phyloP scores from a whole-genome alignment of 2,797 vertebrate genomes.

The Sebastes glaucus region DNA sequence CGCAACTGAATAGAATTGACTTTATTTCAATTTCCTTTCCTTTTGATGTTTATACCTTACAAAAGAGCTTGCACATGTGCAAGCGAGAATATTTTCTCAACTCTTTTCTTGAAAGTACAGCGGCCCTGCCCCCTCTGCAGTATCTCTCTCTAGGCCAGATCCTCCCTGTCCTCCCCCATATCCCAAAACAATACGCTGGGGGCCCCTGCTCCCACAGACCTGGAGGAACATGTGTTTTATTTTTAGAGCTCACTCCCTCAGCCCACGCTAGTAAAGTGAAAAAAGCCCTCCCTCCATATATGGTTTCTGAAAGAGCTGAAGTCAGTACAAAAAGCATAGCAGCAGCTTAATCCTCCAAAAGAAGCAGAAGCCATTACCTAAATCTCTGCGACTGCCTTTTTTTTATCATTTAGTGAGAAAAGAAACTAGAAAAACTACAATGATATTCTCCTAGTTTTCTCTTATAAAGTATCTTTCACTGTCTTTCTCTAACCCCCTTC shows the following conservation, averaged over 20 bases:
- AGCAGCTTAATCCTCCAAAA: constrained; percentile 11
- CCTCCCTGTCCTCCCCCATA: constrained; percentile 76
- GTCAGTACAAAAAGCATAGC: constrained; percentile 46
- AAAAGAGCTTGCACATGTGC: constrained; percentile 3
- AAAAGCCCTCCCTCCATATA: constrained; percentile 61
- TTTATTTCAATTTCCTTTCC: constrained; percentile 1
- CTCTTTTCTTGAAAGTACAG: constrained; percentile 37
- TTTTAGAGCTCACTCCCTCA: constrained; percentile 80
- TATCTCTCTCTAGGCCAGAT: constrained; percentile 63
- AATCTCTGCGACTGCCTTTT: neutral
- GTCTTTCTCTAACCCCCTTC: constrained; percentile 13
- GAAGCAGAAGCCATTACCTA: neutral
- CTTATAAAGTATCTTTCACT: constrained; percentile 3
- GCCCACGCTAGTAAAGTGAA: constrained; percentile 64
- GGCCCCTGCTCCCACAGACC: constrained; percentile 77
- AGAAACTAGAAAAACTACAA: neutral
- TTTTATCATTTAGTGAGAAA: neutral
- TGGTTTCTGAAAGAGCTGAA: constrained; percentile 59
- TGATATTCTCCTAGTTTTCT: neutral
- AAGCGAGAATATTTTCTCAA: constrained; percentile 23
- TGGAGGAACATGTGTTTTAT: constrained; percentile 84
- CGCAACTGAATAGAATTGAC: neutral
- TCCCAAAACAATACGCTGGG: constrained; percentile 80
- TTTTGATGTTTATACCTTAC: neutral
- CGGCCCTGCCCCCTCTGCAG: constrained; percentile 43